Conservation (phyloP, 2,888 invertebrate species). For the Metacarcinus magister region DNA sequence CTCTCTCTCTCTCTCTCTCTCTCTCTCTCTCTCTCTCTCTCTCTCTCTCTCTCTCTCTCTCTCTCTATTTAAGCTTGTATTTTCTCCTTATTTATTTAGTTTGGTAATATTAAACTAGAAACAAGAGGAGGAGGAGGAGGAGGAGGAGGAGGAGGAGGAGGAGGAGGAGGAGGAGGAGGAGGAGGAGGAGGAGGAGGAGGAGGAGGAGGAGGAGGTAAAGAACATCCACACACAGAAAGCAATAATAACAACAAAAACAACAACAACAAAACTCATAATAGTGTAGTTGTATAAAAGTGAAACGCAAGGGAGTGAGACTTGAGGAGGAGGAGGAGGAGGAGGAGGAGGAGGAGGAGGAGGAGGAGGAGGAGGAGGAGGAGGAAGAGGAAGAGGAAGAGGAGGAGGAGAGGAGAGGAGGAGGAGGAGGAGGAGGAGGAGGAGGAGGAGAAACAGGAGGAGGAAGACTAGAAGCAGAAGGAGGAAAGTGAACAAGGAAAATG, state of each 20-base stretch:
- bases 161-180: neutral
- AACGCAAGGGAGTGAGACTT: neutral
- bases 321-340: neutral
- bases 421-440: neutral
- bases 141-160: neutral
- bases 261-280: conserved; percentile 10
- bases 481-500: too few species aligned
- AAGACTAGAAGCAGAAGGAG: too few species aligned
- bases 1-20: conserved; percentile 45
- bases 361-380: neutral
- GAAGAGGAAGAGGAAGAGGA: neutral
- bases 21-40: conserved; percentile 46
- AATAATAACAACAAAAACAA: conserved; percentile 32
- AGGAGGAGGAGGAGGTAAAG: neutral
- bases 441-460: neutral
- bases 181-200: neutral
- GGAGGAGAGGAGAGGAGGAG: neutral
- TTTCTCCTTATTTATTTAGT: neutral
- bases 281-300: neutral
- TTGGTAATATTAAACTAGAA: neutral
- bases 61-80: neutral
- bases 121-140: neutral
- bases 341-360: neutral
- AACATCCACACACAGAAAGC: neutral
- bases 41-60: conserved; percentile 29